A percentile compares a stretch with the other conserved stretches of the same genome.
phyloP scores from a whole-genome alignment of 2,888 invertebrate genomes.

The Eustalomyia histrio region DNA sequence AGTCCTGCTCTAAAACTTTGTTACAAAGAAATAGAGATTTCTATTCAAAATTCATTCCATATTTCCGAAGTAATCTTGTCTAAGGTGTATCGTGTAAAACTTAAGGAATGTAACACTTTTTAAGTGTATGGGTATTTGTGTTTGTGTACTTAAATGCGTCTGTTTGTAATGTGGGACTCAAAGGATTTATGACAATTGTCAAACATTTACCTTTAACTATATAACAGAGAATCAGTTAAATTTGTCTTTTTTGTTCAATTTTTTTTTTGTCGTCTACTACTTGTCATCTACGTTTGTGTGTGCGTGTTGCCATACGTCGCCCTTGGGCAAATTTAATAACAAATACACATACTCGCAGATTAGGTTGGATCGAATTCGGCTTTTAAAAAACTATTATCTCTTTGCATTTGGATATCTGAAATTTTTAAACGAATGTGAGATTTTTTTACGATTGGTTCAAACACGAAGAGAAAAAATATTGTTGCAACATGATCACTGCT shows the following conservation, averaged over 20 bases:
- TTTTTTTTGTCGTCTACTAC: background rate
- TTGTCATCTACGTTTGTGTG: constrained; percentile 1
- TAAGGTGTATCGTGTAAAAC: constrained; percentile 3
- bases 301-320: background rate
- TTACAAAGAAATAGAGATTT: too few relatives aligned
- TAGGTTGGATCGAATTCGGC: too few relatives aligned
- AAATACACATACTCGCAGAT: constrained; percentile 13
- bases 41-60: too few relatives aligned
- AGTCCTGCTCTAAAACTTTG: too few relatives aligned
- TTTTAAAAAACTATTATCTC: too few relatives aligned
- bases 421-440: too few relatives aligned
- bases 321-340: constrained; percentile 54
- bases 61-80: too few relatives aligned
- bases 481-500: too few relatives aligned
- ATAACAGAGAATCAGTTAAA: constrained; percentile 59
- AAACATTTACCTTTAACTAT: constrained; percentile 50
- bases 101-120: constrained; percentile 41
- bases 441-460: too few relatives aligned
- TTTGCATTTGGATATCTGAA: too few relatives aligned
- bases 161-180: constrained; percentile 61
- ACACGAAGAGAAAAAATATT: too few relatives aligned
- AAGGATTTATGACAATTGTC: constrained; percentile 67
- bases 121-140: constrained; percentile 19
- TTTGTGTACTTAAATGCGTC: constrained; percentile 39
- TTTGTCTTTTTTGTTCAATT: constrained; percentile 30